These are phyloP conservation scores for Xyrichtys novacula DNA, from an alignment of 2,797 vertebrate genomes.

Conservation along the genomic window DNA sequence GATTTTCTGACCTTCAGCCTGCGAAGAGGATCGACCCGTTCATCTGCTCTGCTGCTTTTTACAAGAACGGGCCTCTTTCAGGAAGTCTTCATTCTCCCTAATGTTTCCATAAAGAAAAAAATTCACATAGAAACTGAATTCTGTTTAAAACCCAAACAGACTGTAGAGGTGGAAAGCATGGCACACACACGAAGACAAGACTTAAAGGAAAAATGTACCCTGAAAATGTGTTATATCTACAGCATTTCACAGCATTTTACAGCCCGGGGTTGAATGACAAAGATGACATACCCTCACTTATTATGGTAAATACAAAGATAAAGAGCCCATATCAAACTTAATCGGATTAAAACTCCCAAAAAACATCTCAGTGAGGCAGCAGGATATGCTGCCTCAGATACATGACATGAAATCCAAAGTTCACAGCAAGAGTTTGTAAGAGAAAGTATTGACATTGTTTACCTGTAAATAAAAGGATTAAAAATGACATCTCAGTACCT, in stretches of 20 bases:
- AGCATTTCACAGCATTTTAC: neutral
- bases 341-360: neutral
- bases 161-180: constrained; percentile 28
- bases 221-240: neutral
- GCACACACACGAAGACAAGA: constrained; percentile 2
- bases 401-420: too few species aligned
- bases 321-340: neutral
- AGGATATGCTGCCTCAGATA: too few species aligned
- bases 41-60: constrained; percentile 21
- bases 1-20: constrained; percentile 62
- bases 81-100: neutral
- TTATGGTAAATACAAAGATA: neutral
- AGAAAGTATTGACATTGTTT: too few species aligned
- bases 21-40: constrained; percentile 16
- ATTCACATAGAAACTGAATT: constrained; percentile 32
- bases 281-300: neutral
- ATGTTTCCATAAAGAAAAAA: constrained; percentile 20
- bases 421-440: too few species aligned
- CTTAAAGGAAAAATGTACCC: neutral
- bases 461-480: too few species aligned
- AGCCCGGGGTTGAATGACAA: neutral
- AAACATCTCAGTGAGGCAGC: neutral
- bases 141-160: constrained; percentile 13
- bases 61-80: constrained; percentile 31
- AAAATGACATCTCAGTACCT: too few species aligned